Evolutionary conservation across 2,797 vertebrate genomes (phyloP).

Genomic region (Sebastolobus altivelis): DNA sequence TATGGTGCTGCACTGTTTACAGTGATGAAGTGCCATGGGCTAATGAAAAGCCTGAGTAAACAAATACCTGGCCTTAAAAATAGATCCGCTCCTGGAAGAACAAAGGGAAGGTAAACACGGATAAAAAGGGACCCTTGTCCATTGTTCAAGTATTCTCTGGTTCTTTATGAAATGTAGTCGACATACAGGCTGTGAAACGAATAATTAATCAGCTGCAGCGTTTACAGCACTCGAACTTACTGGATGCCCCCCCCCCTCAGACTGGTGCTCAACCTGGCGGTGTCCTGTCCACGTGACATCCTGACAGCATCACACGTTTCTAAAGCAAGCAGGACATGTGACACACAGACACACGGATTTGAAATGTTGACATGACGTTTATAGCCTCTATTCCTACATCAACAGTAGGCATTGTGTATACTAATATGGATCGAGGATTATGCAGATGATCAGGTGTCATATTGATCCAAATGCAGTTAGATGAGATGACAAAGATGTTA

Average conservation of each 20-base stretch:
- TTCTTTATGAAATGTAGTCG: slow-evolving; percentile 26
- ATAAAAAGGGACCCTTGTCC: neutral
- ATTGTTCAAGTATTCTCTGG: slow-evolving; percentile 29
- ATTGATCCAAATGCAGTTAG: slow-evolving; percentile 45
- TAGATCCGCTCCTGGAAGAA: slow-evolving; percentile 42
- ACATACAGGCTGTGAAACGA: slow-evolving; percentile 15
- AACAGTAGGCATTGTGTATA: slow-evolving; percentile 36
- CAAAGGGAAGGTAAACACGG: slow-evolving; percentile 42
- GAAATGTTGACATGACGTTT: neutral
- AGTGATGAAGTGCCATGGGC: slow-evolving; percentile 64
- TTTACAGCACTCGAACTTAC: slow-evolving; percentile 4
- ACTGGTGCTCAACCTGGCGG: neutral
- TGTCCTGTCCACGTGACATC: neutral
- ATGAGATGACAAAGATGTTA: slow-evolving; percentile 16
- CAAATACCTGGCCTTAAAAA: slow-evolving; percentile 71
- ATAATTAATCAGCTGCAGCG: slow-evolving; percentile 14
- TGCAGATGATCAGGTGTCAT: slow-evolving; percentile 35
- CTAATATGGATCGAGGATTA: slow-evolving; percentile 51
- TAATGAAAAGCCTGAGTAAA: slow-evolving; percentile 77
- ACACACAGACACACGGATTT: neutral
- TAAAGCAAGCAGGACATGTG: neutral
- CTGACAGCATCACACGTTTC: neutral
- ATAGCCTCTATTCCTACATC: slow-evolving; percentile 20
- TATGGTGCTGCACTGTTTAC: slow-evolving; percentile 69
- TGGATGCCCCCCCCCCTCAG: neutral